Evolutionary conservation across 2,888 invertebrate species (phyloP).

Genomic region (Andrena hattorfiana): DNA sequence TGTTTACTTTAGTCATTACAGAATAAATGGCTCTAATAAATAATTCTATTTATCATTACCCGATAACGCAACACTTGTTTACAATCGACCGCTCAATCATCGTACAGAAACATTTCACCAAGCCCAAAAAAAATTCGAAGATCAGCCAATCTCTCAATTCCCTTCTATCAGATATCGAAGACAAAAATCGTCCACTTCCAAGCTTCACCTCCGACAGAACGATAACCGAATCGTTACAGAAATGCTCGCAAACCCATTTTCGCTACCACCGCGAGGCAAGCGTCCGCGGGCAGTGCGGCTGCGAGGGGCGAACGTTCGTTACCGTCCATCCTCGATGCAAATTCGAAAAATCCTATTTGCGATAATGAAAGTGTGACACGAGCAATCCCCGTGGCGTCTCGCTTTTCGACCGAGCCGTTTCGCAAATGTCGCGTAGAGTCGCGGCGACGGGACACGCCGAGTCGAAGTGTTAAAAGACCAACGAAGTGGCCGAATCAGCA

Average conservation of each 20-base stretch:
- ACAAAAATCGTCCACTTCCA: background rate
- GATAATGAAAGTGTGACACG: constrained; percentile 26
- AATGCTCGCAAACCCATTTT: background rate
- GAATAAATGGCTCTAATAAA: too few relatives aligned
- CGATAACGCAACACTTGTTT: too few relatives aligned
- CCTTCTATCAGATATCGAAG: background rate
- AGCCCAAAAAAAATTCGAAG: too few relatives aligned
- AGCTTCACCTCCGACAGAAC: background rate
- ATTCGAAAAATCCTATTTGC: constrained; percentile 41
- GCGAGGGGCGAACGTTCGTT: constrained; percentile 10
- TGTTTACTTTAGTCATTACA: too few relatives aligned
- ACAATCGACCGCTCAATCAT: too few relatives aligned
- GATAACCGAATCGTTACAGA: background rate
- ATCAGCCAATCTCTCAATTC: background rate
- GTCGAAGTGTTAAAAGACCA: constrained; percentile 41
- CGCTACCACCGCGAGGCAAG: background rate
- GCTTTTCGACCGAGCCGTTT: background rate
- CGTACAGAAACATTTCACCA: background rate
- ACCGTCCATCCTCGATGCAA: constrained; percentile 10
- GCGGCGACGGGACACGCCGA: background rate
- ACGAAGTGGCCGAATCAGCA: constrained; percentile 29
- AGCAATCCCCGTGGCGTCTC: too few relatives aligned
- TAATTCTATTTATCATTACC: too few relatives aligned
- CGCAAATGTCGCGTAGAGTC: background rate
- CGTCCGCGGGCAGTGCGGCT: constrained; percentile 4